Conservation (phyloP, 2,888 invertebrate species). For the Hirtodrosophila cameraria region DNA sequence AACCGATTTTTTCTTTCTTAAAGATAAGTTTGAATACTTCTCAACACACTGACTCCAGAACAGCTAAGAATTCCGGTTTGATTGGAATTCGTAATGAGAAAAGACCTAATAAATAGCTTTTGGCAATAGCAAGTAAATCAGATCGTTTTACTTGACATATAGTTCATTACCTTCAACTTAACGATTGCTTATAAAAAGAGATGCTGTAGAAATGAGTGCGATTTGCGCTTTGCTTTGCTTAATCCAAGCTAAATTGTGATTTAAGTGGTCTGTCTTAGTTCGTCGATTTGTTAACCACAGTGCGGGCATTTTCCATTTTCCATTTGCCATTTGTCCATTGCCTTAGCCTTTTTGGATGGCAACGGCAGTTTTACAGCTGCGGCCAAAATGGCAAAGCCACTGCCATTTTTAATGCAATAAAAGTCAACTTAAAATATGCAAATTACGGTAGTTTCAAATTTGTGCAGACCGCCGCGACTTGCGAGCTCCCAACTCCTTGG, state of each 20-base stretch:
- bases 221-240: not conserved
- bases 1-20: too few species aligned
- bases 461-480: slow-evolving; percentile 69
- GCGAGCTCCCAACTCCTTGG: slow-evolving; percentile 18
- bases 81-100: too few species aligned
- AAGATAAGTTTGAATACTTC: too few species aligned
- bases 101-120: too few species aligned
- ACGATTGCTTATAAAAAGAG: too few species aligned
- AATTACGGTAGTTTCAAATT: slow-evolving; percentile 80
- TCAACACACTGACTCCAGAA: too few species aligned
- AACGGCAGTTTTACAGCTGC: slow-evolving; percentile 61
- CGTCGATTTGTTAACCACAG: slow-evolving; percentile 24
- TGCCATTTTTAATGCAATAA: slow-evolving; percentile 81
- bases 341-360: slow-evolving; percentile 36
- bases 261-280: not conserved
- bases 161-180: too few species aligned
- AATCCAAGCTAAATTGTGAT: not conserved
- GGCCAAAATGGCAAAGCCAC: slow-evolving; percentile 74
- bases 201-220: not conserved
- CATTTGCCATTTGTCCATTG: slow-evolving; percentile 31
- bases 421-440: slow-evolving; percentile 82
- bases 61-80: too few species aligned
- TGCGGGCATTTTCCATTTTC: too few species aligned
- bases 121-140: too few species aligned
- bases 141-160: too few species aligned